Base-by-base conservation (phyloP, 2,797 vertebrate genomes). In the Diceros bicornis region DNA sequence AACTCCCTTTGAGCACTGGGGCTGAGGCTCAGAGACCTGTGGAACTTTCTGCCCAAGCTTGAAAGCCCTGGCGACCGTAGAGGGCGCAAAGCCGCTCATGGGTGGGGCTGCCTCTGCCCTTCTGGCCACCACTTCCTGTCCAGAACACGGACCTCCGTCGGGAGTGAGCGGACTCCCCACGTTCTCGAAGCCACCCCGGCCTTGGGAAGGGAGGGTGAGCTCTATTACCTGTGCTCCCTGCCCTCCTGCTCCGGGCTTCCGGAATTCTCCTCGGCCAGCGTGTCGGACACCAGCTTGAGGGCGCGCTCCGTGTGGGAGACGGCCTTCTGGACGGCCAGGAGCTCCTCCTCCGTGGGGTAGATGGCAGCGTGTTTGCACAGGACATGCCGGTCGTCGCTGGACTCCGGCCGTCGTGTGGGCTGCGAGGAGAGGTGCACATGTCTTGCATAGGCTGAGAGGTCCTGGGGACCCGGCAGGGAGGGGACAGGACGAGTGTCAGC, bases 231-330 rank as follows among this genome's bases (percentile, higher is more conserved):
- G 20, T 5, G 20, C 55, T 92, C 84, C 6, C 81, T 1, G 2
- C 57, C 79, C 10, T 85, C 78, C 0, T 82, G 94, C 41, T 74
- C 88, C 7, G 66, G 32, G 59, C 34, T 37, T 7, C 44, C 34
- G 0, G 34, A 50, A 27, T 99, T 98, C 77, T 99, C 98, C 94
- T 99, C 99, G 17, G 98, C 97, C 97, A 99, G 98, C 20, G 98
- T 97, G 98, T 99, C 99, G 0, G 99, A 99, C 98, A 99, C 99
- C 93, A 99, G 98, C 89, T 99, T 99, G 47, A 99, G 99, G 52
- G 99, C 99, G 6, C 98, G 98, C 96, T 99, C 99, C 0, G 98
- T 98, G 87, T 99, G 99, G 1, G 99, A 99, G 37, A 99, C 99
- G 0, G 99, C 99, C 84, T 97, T 99, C 98, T 99, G 99, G 82